Percentiles rank a stretch among this genome's conserved stretches.
phyloP scores from a whole-genome alignment of 2,113 vertebrate species.

The rat (Rattus norvegicus) region DNA sequence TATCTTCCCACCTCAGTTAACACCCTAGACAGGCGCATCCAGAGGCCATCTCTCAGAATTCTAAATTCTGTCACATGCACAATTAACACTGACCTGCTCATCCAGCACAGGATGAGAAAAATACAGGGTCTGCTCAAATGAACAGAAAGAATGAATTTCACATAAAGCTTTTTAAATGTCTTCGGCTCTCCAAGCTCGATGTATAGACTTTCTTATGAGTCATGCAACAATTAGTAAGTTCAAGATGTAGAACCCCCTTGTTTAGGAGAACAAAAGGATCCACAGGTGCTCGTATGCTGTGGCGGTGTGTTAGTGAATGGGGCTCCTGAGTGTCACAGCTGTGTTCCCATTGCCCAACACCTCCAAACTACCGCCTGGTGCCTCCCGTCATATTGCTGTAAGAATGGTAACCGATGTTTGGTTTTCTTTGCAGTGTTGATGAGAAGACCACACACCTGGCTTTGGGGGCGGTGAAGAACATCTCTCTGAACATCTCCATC shows the following conservation, averaged over 20 bases:
- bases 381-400: neutral
- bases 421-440: conserved; percentile 85
- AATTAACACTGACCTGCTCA: neutral
- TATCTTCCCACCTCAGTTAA: neutral
- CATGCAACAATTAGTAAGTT: neutral
- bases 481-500: conserved; percentile 96
- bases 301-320: neutral
- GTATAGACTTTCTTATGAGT: neutral
- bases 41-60: neutral
- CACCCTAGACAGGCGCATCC: too few relatives aligned
- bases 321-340: neutral
- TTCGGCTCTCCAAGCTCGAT: neutral
- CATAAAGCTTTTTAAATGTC: neutral
- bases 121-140: neutral
- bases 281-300: neutral
- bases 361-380: neutral
- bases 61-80: neutral
- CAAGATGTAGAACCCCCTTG: neutral
- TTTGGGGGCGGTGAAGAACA: conserved; percentile 95
- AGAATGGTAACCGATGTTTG: conserved; percentile 28
- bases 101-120: neutral
- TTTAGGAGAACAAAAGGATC: neutral
- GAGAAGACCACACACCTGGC: conserved; percentile 91
- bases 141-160: neutral
- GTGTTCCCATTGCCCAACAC: neutral